Evolutionary conservation across 2,113 vertebrate genomes (phyloP), one percentile per base, ranked within the genome.

Genomic region (Elgaria multicarinata): DNA sequence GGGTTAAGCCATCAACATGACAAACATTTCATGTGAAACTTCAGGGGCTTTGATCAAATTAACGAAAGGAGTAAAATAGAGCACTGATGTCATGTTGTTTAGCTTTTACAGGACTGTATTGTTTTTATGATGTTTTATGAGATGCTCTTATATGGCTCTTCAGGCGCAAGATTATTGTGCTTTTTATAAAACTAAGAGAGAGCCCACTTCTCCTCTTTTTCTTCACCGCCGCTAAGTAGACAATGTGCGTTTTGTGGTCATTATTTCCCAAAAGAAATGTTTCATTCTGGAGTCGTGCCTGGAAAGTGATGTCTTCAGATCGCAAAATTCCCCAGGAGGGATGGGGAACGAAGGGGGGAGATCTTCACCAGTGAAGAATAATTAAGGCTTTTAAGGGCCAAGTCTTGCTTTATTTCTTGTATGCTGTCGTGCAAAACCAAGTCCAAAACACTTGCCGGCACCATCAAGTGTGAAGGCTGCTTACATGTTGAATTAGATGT

Each of bases 1-100:
- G 16, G 84, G 71, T 94, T 85, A 88, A 50, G 72, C 87, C 87
- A 91, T 93, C 86, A 88, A 93, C 93, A 92, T 90, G 87, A 22
- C 36, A 4, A 16, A 36, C 87, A 88, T 94, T 94, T 91, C 92
- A 92, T 89, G 91, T 93, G 71, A 93, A 95, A 94, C 0, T 95
- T 95, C 88, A 87, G 90, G 93, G 88, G 88, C 95, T 91, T 95
- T 90, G 42, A 91, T 93, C 93, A 92, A 92, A 91, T 94, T 95
- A 96, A 96, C 94, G 93, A 96, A 96, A 94, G 90, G 92, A 96
- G 93, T 94, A 95, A 95, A 94, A 93, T 91, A 93, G 87, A 87
- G 53, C 90, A 8, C 92, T 93, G 92, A 93, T 94, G 92, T 87
- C 92, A 93, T 94, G 89, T 92, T 55, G 83, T 42, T 71, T 93